Percentiles rank a stretch among this genome's conserved stretches.
These are phyloP conservation scores for Contarinia nasturtii DNA, from an alignment of 1,140 invertebrate species.

Conservation along the genomic window DNA sequence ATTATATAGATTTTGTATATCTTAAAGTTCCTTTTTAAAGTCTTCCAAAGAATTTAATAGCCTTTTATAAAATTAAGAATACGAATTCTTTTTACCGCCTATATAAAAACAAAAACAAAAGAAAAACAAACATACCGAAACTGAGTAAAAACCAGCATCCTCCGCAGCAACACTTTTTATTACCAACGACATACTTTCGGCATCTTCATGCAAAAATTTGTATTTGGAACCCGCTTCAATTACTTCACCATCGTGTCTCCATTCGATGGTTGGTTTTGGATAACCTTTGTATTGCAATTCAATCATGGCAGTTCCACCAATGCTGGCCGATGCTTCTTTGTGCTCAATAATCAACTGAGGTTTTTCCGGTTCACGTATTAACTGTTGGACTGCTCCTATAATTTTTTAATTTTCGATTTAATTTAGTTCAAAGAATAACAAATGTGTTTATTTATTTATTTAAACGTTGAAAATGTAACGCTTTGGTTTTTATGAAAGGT, in stretches of 20 bases:
- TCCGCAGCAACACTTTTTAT: constrained; percentile 71
- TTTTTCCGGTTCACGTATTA: constrained; percentile 61
- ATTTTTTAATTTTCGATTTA: too few species aligned
- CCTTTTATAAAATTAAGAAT: too few species aligned
- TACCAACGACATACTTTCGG: constrained; percentile 72
- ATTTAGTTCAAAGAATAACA: too few species aligned
- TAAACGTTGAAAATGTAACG: too few species aligned
- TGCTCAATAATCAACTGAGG: constrained; percentile 58
- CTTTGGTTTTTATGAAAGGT: too few species aligned
- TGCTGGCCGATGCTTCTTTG: constrained; percentile 49
- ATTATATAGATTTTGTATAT: too few species aligned
- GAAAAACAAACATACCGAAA: too few species aligned
- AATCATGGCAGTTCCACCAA: constrained; percentile 84
- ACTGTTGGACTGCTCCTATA: constrained; percentile 59
- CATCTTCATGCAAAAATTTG: constrained; percentile 80
- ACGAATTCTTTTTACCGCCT: too few species aligned
- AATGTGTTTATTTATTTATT: too few species aligned
- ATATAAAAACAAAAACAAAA: too few species aligned
- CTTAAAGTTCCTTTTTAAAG: too few species aligned
- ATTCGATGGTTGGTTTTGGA: constrained; percentile 79
- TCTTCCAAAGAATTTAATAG: too few species aligned
- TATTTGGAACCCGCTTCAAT: constrained; percentile 61
- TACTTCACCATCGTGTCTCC: constrained; percentile 69
- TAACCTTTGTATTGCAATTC: constrained; percentile 85
- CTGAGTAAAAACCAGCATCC: constrained; percentile 71